Base-by-base conservation (phyloP, 2,888 invertebrate species). In the Cremastobaeus sp. region DNA sequence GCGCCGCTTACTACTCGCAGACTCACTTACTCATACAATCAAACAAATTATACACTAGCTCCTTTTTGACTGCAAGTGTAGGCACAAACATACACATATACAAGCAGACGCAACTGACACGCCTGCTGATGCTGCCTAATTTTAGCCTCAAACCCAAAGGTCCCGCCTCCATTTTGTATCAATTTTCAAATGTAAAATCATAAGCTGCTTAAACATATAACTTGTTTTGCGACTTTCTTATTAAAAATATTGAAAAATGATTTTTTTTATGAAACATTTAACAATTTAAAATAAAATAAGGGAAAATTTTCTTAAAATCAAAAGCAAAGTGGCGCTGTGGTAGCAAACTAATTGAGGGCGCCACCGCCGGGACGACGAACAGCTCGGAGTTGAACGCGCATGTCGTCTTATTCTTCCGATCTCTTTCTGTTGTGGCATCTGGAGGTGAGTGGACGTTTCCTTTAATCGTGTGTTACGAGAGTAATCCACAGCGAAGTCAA, bases 391-490 rank as follows among this genome's bases (percentile, higher is more conserved):
- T 80, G 82, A 82, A 80, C 81, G 85, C 87, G 86, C 86, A 86
- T 85, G 86, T 86, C 86, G 82, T 82, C 81, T 81, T 69, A 78
- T 77, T 83, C 76, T 83, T 77, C 80, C 84, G 84, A 82, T 85
- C 85, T 87, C 87, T 87, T 87, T 87, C 87, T 86, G 86, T 85
- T 83, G 86, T 86, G 82, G 87, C 85, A 84, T 84, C 85, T 85
- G 80, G 83, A 87, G 87, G 87, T 87, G 87, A 87, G 87, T 86
- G 86, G 86, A 85, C 79, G 86, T 83, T 79, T 64, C 77, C 77
- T 78, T 37, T 66, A 70, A 74, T 76, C 71, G 65, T 74, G 74
- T 77, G 65, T 41, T 43, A 77, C 68, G 60, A 74, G 5, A 6
- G 21, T 82, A 83, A 86, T 86, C 86, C 83, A 75, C 80, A 78